Conservation (phyloP, 2,888 invertebrate species). For the Thymelicus lineola region DNA sequence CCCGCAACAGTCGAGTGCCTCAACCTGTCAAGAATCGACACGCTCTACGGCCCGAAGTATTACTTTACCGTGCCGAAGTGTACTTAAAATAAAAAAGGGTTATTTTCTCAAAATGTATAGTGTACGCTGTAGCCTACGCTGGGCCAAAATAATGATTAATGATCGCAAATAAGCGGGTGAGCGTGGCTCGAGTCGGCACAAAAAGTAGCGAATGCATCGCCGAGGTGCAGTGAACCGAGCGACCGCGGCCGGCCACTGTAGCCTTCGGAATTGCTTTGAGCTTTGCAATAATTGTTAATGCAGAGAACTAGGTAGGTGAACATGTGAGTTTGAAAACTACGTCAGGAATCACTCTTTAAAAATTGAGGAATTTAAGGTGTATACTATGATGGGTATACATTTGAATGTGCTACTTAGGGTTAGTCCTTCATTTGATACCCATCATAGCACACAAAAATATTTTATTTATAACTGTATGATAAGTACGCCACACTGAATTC, state of each 20-base stretch:
- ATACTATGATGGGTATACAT: too few relatives aligned
- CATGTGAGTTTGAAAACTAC: too few relatives aligned
- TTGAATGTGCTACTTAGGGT: too few relatives aligned
- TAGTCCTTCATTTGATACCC: too few relatives aligned
- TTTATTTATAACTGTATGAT: too few relatives aligned
- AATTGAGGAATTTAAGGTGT: too few relatives aligned
- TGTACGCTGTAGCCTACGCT: constrained; percentile 60
- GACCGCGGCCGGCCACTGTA: constrained; percentile 29
- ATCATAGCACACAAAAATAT: too few relatives aligned
- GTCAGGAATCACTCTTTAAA: too few relatives aligned
- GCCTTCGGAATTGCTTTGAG: constrained; percentile 1
- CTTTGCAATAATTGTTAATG: constrained; percentile 22
- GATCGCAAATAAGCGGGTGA: constrained; percentile 85
- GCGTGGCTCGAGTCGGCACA: constrained; percentile 60
- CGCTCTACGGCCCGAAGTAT: constrained; percentile 55
- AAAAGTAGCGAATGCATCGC: constrained; percentile 66
- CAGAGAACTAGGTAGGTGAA: neutral
- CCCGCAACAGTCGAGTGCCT: constrained; percentile 3
- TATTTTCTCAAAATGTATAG: constrained; percentile 80
- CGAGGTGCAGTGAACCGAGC: constrained; percentile 69
- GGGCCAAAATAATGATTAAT: constrained; percentile 85
- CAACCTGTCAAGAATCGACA: constrained; percentile 52
- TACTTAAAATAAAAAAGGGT: constrained; percentile 76
- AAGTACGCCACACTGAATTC: too few relatives aligned
- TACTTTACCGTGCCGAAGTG: too few relatives aligned